phyloP scores from a whole-genome alignment of 2,797 vertebrate genomes.

The Poliocrania exsul region DNA sequence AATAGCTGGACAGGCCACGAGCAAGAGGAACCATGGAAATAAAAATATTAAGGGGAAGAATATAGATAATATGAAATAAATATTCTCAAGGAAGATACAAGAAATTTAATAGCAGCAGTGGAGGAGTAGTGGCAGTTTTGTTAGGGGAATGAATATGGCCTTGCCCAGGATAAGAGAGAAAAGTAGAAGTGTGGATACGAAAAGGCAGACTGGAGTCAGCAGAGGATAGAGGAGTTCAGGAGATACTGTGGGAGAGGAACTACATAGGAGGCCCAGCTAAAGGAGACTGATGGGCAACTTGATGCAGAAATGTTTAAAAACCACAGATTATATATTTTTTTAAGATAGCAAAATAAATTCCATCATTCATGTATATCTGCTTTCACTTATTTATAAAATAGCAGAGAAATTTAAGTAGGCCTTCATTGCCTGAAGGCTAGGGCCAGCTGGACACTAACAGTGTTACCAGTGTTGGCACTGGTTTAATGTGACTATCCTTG shows the following conservation, averaged over 20 bases:
- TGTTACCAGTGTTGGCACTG: background rate
- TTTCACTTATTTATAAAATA: background rate
- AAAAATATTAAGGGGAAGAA: background rate
- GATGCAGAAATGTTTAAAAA: background rate
- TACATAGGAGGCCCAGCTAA: background rate
- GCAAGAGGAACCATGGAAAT: background rate
- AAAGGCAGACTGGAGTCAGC: background rate
- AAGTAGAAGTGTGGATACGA: background rate
- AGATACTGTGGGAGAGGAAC: background rate
- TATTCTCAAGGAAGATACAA: background rate
- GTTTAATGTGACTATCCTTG: background rate
- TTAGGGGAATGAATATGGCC: rapidly evolving
- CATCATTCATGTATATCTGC: background rate
- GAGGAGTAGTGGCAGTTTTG: background rate
- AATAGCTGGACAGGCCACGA: background rate
- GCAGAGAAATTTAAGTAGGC: background rate
- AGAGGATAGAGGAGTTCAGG: background rate
- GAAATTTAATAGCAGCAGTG: background rate
- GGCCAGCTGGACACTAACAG: background rate
- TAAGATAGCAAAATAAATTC: background rate
- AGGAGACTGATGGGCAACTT: background rate
- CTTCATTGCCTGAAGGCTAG: background rate
- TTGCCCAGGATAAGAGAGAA: background rate
- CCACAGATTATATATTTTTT: background rate
- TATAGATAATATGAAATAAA: background rate